Conservation (phyloP, 2,888 invertebrate species). For the Melolontha melolontha region DNA sequence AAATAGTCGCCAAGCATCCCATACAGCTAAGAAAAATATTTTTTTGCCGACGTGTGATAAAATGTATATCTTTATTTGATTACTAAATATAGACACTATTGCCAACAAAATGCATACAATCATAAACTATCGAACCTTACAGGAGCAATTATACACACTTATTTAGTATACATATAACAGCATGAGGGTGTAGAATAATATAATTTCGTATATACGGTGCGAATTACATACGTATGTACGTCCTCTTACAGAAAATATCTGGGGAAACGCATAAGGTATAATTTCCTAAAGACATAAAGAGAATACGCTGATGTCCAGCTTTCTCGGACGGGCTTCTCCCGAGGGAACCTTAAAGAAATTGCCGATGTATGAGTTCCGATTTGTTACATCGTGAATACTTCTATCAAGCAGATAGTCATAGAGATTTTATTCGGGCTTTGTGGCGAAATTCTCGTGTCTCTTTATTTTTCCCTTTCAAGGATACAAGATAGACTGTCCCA, state of each 20-base stretch:
- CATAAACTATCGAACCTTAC: too few species aligned
- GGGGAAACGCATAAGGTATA: conserved; percentile 64
- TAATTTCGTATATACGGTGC: too few species aligned
- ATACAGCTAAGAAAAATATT: too few species aligned
- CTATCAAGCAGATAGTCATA: conserved; percentile 57
- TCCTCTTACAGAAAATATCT: conserved; percentile 43
- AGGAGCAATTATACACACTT: too few species aligned
- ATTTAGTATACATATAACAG: conserved; percentile 30
- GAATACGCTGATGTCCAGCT: conserved; percentile 65
- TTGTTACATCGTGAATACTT: conserved; percentile 61
- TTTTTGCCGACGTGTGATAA: too few species aligned
- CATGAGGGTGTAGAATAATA: neutral
- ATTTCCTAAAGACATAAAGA: conserved; percentile 65
- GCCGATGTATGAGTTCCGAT: conserved; percentile 66
- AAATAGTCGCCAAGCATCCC: too few species aligned
- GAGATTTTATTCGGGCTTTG: conserved; percentile 45
- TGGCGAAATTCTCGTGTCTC: conserved; percentile 12
- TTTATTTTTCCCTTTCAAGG: conserved; percentile 6
- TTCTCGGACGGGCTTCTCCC: conserved; percentile 55
- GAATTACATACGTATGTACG: too few species aligned
- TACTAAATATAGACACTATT: too few species aligned
- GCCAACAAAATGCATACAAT: too few species aligned
- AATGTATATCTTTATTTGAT: too few species aligned
- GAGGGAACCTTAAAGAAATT: conserved; percentile 66
- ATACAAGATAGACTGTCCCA: neutral